Evolutionary conservation across 2,797 vertebrate genomes (phyloP), one percentile per base, ranked within the genome.

Genomic region (Lagodon rhomboides): DNA sequence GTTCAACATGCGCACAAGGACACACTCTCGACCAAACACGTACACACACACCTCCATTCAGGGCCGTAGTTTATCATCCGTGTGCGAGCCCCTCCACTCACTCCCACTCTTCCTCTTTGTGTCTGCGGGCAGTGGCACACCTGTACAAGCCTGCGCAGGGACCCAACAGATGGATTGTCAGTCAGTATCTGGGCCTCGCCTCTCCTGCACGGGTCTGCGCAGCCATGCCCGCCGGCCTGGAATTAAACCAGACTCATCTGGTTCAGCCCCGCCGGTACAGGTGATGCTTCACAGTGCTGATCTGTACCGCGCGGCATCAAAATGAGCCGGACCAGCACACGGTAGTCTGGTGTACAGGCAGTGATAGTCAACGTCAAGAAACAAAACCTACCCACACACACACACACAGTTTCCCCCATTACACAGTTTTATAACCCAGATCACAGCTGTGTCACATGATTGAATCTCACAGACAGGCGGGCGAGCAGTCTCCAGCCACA

Each of bases 401-500:
- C 46, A 55, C 11, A 47, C 44, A 63, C 17, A 53, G 18, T 51
- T 75, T 63, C 62, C 16, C 38, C 59, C 55, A 72, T 74, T 73
- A 80, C 47, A 82, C 69, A 75, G 82, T 81, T 75, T 58, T 75
- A 73, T 95, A 95, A 95, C 94, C 95, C 93, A 95, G 93, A 95
- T 96, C 92, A 89, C 76, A 85, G 78, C 70, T 55, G 12, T 87
- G 85, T 94, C 91, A 95, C 92, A 90, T 94, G 93, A 94, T 80
- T 91, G 80, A 90, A 84, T 94, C 86, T 93, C 93, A 88, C 90
- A 94, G 94, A 93, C 92, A 86, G 71, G 85, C 87, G 38, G 86
- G 81, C 83, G 27, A 90, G 83, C 85, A 80, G 91, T 94, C 94
- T 95, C 94, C 89, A 94, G 93, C 91, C 92, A 93, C 82, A 94